Base-by-base conservation (phyloP, 1,140 invertebrate genomes). In the Aphelinus atriplicis region DNA sequence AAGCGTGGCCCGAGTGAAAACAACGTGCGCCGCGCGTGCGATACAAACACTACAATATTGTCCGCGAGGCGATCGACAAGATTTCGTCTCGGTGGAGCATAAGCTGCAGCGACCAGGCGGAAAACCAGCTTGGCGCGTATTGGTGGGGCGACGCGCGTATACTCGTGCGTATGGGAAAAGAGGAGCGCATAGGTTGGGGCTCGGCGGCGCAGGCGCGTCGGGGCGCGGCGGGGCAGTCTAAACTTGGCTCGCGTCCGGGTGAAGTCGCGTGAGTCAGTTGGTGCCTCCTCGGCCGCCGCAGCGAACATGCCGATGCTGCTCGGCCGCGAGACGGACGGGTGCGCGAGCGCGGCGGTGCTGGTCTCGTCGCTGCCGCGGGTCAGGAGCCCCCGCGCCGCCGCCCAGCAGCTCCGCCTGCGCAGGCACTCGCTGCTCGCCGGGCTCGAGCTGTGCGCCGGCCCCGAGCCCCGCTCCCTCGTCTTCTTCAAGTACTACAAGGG, bases 401-500 rank as follows among this genome's bases (percentile, higher is more conserved):
- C 47, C 6, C 62, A 48, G 62, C 70, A 72, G 62, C 69, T 62
- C 43, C 43, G 62, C 4, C 51, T 65, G 45, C 45, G 70, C 1
- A 42, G 70, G 43, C 70, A 72, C 62, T 72, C 70, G 61, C 62
- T 72, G 6, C 70, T 72, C 10, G 70, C 43, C 42, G 50, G 48
- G 9, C 69, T 71, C 48, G 69, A 71, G 60, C 47, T 56, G 2
- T 62, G 53, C n/a, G 66, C 43, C 10, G 9, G 47, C 9, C 55
- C 45, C 3, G 45, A 57, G 56, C 45, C 66, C 48, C 26, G 26
- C 26, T 26, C 26, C 26, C 26, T 26, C 26, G 26, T 26, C 26
- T 26, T 26, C 26, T 83, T 84, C 80, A 85, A 84, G 66, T 84
- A 81, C 78, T 80, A 84, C 81, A 82, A 81, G 73, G 82, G 83